Conservation (phyloP, 2,113 vertebrate genomes). For the Suricata suricatta region DNA sequence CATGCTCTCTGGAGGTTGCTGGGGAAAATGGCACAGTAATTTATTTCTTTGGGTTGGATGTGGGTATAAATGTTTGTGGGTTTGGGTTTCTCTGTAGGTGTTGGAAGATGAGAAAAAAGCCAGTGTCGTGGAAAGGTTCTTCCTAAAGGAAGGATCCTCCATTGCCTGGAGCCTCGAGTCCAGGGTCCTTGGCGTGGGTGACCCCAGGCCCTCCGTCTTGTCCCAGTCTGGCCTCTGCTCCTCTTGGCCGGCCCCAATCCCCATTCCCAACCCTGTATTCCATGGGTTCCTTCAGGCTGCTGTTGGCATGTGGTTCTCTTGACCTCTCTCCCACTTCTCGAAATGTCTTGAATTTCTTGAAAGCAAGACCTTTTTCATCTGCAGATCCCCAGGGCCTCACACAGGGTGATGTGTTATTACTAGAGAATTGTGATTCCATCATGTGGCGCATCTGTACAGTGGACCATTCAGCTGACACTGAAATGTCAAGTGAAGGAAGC, state of each 20-base stretch:
- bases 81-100: background rate
- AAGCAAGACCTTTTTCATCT: conserved; percentile 16
- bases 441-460: background rate
- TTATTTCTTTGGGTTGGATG: background rate
- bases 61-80: background rate
- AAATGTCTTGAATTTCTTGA: background rate
- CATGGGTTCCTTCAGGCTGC: background rate
- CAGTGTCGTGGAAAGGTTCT: background rate
- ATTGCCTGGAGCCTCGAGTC: background rate
- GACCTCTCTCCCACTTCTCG: background rate
- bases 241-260: background rate
- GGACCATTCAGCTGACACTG: background rate
- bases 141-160: background rate
- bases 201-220: background rate
- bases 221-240: background rate
- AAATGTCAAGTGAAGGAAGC: background rate
- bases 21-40: background rate
- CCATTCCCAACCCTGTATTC: background rate
- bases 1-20: background rate
- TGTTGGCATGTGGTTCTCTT: background rate
- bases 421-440: background rate
- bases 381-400: background rate
- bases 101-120: background rate
- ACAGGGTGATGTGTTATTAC: background rate
- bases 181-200: background rate